These are phyloP conservation scores for Eupsittula cactorum DNA, from an alignment of 2,113 vertebrate genomes.

Conservation along the genomic window DNA sequence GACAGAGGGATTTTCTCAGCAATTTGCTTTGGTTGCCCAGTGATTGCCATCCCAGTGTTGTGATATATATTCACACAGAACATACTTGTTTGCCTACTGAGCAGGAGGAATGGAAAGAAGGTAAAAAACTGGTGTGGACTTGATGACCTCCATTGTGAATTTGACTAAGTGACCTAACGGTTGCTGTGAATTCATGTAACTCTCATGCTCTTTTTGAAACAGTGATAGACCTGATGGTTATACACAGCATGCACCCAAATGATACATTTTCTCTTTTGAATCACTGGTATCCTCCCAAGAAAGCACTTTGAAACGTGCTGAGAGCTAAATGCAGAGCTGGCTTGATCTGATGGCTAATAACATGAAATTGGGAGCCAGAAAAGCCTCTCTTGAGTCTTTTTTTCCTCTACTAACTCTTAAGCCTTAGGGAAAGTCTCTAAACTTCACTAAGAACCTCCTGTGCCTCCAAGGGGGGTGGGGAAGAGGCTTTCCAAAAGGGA, in stretches of 20 bases:
- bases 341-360: neutral
- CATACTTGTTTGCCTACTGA: constrained; percentile 41
- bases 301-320: neutral
- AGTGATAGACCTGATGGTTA: neutral
- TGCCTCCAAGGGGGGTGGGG: neutral
- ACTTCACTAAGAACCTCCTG: neutral
- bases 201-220: neutral
- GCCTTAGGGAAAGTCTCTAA: neutral
- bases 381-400: neutral
- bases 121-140: neutral
- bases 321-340: neutral
- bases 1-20: constrained; percentile 59
- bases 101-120: constrained; percentile 36
- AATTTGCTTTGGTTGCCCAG: constrained; percentile 60
- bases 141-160: constrained; percentile 29
- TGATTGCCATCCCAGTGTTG: constrained; percentile 30
- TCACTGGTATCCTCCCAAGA: neutral
- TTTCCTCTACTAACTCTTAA: neutral
- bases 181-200: constrained; percentile 41
- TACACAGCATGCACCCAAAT: neutral
- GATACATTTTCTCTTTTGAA: neutral
- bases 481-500: neutral
- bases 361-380: neutral
- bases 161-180: constrained; percentile 35
- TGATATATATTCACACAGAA: constrained; percentile 51